A percentile compares a stretch with the other conserved stretches of the same genome.
Conservation (phyloP, 2,888 invertebrate genomes). For the Strigamia maritima region DNA sequence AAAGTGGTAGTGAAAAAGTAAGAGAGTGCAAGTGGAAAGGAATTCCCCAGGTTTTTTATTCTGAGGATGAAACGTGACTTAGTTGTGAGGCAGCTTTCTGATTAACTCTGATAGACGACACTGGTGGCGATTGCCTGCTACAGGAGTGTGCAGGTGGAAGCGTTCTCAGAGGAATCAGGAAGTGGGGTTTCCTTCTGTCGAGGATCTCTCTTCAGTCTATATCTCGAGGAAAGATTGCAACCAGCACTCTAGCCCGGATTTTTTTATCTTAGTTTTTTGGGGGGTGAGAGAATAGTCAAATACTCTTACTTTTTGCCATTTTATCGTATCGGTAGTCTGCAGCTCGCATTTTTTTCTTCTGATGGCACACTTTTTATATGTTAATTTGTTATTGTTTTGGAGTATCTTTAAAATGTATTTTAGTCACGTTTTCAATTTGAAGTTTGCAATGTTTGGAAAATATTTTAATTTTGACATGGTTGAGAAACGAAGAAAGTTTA, state of each 20-base stretch:
- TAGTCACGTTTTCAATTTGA: slow-evolving; percentile 10
- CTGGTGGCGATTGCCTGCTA: not conserved
- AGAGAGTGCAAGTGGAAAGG: not conserved
- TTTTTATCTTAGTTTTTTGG: not conserved
- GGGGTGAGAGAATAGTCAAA: not conserved
- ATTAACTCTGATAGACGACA: slow-evolving; percentile 10
- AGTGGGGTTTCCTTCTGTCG: slow-evolving; percentile 9
- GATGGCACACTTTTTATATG: not conserved
- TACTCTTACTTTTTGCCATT: not conserved
- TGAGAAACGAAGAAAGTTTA: not conserved
- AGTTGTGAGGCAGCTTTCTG: not conserved
- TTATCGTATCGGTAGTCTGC: not conserved
- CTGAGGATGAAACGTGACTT: slow-evolving; percentile 5
- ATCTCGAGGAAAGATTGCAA: slow-evolving; percentile 1
- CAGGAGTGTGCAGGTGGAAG: slow-evolving; percentile 15
- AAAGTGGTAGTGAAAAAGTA: not conserved
- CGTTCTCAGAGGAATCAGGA: slow-evolving; percentile 10
- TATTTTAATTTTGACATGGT: not conserved
- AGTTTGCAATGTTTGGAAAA: not conserved
- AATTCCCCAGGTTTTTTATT: not conserved
- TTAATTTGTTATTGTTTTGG: too few species aligned
- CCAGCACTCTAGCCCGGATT: not conserved
- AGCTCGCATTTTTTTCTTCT: not conserved
- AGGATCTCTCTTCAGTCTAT: slow-evolving; percentile 5
- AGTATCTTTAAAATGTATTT: not conserved